Evolutionary conservation across 2,888 invertebrate genomes (phyloP).

Genomic region (Nomada ruficornis): DNA sequence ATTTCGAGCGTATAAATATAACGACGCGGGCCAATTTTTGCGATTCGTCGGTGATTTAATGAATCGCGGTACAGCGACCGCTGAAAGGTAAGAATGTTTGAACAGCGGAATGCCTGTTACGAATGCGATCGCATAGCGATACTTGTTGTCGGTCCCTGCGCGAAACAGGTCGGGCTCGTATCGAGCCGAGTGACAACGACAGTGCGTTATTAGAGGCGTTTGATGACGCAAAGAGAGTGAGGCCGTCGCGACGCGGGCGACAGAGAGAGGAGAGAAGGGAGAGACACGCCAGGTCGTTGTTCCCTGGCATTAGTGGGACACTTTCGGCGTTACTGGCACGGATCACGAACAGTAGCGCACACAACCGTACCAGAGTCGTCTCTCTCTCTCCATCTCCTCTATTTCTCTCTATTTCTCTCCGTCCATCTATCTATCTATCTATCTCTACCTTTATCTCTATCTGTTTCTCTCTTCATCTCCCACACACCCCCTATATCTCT

Average conservation of each 20-base stretch:
- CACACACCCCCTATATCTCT: not conserved
- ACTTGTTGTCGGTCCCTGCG: constrained; percentile 66
- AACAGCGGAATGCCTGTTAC: constrained; percentile 49
- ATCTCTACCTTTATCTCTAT: no score
- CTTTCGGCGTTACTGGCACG: constrained; percentile 80
- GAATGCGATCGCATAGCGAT: constrained; percentile 61
- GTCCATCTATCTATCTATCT: no score
- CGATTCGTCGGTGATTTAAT: not conserved
- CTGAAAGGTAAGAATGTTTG: not conserved
- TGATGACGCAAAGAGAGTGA: constrained; percentile 70
- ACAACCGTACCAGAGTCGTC: constrained; percentile 10
- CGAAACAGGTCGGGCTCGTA: constrained; percentile 70
- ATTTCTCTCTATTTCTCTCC: no score
- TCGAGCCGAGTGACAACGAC: constrained; percentile 70
- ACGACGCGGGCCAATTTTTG: not conserved
- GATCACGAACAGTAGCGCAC: constrained; percentile 68
- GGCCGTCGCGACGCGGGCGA: constrained; percentile 22
- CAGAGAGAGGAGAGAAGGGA: constrained; percentile 40
- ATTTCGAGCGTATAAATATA: not conserved
- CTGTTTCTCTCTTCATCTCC: no score
- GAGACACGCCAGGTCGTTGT: constrained; percentile 77
- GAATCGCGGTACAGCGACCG: not conserved
- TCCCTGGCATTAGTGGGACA: constrained; percentile 77
- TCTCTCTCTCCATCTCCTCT: constrained; percentile 2
- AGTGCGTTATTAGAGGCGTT: constrained; percentile 72